Evolutionary conservation across 2,797 vertebrate species (phyloP).

Genomic region (Sciaenops ocellatus): DNA sequence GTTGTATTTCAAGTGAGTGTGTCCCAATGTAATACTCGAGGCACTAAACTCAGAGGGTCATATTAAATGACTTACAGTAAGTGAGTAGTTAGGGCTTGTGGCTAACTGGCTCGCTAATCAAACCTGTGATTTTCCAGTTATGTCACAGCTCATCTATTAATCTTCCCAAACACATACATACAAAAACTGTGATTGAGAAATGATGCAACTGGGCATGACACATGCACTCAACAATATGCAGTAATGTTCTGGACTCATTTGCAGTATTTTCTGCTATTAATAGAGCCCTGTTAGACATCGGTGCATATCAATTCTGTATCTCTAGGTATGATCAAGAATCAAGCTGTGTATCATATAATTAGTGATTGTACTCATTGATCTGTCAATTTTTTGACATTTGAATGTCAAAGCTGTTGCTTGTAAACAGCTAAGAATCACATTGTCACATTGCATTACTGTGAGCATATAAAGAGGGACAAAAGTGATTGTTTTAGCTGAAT

Average conservation of each 20-base stretch:
- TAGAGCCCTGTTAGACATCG: background rate
- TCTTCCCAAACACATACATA: background rate
- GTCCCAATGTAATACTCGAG: slow-evolving; percentile 19
- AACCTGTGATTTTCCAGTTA: background rate
- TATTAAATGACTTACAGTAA: slow-evolving; percentile 9
- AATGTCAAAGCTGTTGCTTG: background rate
- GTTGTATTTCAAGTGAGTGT: slow-evolving; percentile 33
- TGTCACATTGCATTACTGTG: background rate
- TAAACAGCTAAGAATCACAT: background rate
- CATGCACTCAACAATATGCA: background rate
- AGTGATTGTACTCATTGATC: background rate
- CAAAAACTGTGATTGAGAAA: too few relatives aligned
- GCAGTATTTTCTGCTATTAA: background rate
- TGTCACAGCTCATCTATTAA: background rate
- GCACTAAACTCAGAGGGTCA: slow-evolving; percentile 24
- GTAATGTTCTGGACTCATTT: background rate
- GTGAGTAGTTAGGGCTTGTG: background rate
- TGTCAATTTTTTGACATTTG: background rate
- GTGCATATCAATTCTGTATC: background rate
- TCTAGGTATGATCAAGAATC: background rate
- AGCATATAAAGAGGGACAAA: background rate
- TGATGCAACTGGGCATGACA: background rate
- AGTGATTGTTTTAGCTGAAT: background rate
- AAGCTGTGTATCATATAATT: background rate
- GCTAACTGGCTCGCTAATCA: background rate